Evolutionary conservation across 2,797 vertebrate genomes (phyloP), one percentile per base, ranked within the genome.

Genomic region (Silurus lanzhouensis): DNA sequence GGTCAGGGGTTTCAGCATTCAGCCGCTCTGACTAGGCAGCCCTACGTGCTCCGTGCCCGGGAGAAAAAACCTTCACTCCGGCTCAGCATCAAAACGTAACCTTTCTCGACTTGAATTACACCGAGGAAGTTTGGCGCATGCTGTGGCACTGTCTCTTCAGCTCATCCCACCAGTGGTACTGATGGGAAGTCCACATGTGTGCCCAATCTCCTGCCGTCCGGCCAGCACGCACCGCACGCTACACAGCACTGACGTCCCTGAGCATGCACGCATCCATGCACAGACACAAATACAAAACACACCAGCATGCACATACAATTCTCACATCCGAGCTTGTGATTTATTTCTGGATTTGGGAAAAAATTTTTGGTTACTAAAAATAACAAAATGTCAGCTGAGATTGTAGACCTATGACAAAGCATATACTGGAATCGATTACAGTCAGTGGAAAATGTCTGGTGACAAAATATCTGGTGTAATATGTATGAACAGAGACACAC

Each of bases 41-140:
- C 92, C 91, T 88, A 91, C 92, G 89, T 90, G 92, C 89, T 92
- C 91, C 89, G 89, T 91, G 93, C 94, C 94, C 90, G 74, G 90
- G 92, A 94, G 94, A 93, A 89, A 94, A 92, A 87, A 89, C 85
- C 89, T 92, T 96, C 95, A 66, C 84, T 89, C 93, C 84, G 0
- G 88, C 90, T 96, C 92, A 95, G 91, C 90, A 87, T 96, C 95
- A 96, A 93, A 93, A 91, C 92, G 91, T 96, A 96, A 96, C 95
- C 95, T 96, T 96, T 96, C 95, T 96, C 95, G 95, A 95, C 93
- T 95, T 95, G 93, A 95, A 95, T 96, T 95, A 94, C 93, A 92
- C 91, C 93, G 93, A 95, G 94, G 93, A 93, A 95, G 95, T 95
- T 95, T 88, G 92, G 94, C 94, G 93, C 91, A 92, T 91, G 93